Evolutionary conservation across 2,888 invertebrate species (phyloP).

Genomic region (Drymonia ruficornis): DNA sequence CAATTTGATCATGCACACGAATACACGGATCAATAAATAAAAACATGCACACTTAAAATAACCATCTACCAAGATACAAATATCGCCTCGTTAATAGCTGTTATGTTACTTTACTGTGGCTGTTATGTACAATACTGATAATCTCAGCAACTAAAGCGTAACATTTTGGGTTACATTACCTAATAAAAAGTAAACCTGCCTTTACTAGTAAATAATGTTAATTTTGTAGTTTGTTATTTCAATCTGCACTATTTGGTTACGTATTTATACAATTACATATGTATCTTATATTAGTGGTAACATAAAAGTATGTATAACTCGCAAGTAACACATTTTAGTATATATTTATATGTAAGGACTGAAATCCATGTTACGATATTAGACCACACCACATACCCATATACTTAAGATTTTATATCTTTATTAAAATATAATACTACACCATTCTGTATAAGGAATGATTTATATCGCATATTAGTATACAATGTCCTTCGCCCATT

Average conservation of each 20-base stretch:
- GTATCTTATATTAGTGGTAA: neutral
- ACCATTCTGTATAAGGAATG: no score
- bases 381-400: no score
- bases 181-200: neutral
- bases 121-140: neutral
- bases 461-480: neutral
- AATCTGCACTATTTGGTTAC: neutral
- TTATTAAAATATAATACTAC: no score
- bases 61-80: neutral
- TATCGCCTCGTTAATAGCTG: neutral
- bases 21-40: constrained; percentile 20
- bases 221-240: neutral
- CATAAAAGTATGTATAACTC: neutral
- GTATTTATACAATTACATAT: neutral
- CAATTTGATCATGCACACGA: constrained; percentile 18
- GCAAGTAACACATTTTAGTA: neutral
- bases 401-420: no score
- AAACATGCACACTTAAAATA: constrained; percentile 29
- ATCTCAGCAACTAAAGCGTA: neutral
- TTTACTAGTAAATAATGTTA: neutral
- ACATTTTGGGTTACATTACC: neutral
- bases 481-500: neutral
- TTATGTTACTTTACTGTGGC: no score
- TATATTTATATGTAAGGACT: neutral
- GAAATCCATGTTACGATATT: neutral